phyloP scores from a whole-genome alignment of 2,888 invertebrate species.

The Sphinx pinastri region DNA sequence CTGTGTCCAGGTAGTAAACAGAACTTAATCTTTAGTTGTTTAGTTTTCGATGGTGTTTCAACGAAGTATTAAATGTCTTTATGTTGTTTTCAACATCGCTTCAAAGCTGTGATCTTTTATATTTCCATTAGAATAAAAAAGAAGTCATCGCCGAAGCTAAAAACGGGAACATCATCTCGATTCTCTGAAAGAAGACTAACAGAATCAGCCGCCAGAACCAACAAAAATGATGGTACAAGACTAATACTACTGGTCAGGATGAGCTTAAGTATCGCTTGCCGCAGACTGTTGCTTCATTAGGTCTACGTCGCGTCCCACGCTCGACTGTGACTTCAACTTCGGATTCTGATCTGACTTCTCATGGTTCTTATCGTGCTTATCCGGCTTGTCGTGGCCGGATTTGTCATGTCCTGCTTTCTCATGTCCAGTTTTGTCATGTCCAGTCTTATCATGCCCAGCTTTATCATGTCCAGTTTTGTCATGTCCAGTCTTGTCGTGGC shows the following conservation, averaged over 20 bases:
- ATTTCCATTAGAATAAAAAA: too few relatives aligned
- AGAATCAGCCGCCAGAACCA: conserved; percentile 1
- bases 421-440: conserved; percentile 1
- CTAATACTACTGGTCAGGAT: not conserved
- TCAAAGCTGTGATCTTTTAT: too few relatives aligned
- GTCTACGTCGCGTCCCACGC: conserved; percentile 84
- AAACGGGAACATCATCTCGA: too few relatives aligned
- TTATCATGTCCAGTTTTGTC: conserved; percentile 10
- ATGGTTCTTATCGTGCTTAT: conserved; percentile 32
- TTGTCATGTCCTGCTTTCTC: not conserved
- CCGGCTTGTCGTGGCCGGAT: conserved; percentile 33
- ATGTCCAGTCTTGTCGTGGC: conserved; percentile 34
- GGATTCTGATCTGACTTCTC: conserved; percentile 52
- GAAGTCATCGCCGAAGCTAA: too few relatives aligned
- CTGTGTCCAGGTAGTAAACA: too few relatives aligned
- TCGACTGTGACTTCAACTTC: conserved; percentile 69
- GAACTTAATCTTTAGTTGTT: too few relatives aligned
- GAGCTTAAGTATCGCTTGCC: conserved; percentile 73
- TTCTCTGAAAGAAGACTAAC: too few relatives aligned
- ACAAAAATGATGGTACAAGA: not conserved
- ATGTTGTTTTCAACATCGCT: too few relatives aligned
- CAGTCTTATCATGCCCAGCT: not conserved
- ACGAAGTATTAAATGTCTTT: too few relatives aligned
- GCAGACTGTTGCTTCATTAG: conserved; percentile 81
- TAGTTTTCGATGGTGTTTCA: too few relatives aligned